Evolutionary conservation across 2,888 invertebrate species (phyloP).

Genomic region (Malacosoma neustria): DNA sequence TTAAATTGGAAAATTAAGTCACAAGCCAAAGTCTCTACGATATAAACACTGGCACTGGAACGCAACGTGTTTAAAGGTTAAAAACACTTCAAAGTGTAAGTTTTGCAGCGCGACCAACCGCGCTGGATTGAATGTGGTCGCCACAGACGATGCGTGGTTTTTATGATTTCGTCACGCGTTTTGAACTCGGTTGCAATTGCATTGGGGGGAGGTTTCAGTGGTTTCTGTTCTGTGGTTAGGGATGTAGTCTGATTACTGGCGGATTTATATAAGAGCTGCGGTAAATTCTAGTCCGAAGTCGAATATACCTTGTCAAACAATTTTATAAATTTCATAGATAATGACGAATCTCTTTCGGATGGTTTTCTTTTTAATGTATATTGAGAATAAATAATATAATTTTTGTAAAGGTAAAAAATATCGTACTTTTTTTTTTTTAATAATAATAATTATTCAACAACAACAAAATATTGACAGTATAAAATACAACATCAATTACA

Average conservation of each 20-base stretch:
- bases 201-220: constrained; percentile 28
- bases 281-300: too few relatives aligned
- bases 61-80: constrained; percentile 56
- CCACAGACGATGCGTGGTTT: constrained; percentile 37
- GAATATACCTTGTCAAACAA: too few relatives aligned
- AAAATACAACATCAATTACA: too few relatives aligned
- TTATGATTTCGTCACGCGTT: constrained; percentile 68
- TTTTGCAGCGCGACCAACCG: constrained; percentile 38
- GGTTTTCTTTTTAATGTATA: too few relatives aligned
- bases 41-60: constrained; percentile 61
- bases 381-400: too few relatives aligned
- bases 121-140: constrained; percentile 45
- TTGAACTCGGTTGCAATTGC: constrained; percentile 37
- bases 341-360: too few relatives aligned
- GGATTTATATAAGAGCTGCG: not conserved
- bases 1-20: constrained; percentile 62
- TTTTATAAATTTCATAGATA: too few relatives aligned
- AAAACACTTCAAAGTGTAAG: constrained; percentile 22
- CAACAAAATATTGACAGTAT: too few relatives aligned
- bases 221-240: constrained; percentile 20
- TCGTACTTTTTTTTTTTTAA: too few relatives aligned
- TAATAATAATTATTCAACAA: too few relatives aligned
- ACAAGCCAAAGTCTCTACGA: constrained; percentile 67
- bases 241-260: constrained; percentile 7
- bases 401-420: too few relatives aligned